A percentile compares a stretch with the other conserved stretches of the same genome.
These are phyloP conservation scores for Hedya salicella DNA, from an alignment of 2,888 invertebrate species.

Conservation along the genomic window DNA sequence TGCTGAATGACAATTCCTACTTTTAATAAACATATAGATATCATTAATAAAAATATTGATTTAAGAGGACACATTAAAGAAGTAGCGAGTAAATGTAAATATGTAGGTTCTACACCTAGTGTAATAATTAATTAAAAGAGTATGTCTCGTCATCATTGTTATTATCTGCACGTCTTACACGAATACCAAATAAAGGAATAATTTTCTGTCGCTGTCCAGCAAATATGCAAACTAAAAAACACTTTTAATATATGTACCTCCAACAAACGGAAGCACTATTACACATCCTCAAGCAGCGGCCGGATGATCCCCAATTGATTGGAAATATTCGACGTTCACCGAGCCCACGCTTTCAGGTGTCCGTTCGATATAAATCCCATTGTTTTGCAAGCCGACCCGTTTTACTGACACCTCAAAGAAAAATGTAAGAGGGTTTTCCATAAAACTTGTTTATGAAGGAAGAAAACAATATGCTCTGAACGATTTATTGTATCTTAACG, in stretches of 20 bases:
- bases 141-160: no score
- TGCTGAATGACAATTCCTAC: no score
- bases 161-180: no score
- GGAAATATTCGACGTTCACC: constrained; percentile 44
- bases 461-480: constrained; percentile 21
- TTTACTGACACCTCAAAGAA: constrained; percentile 16
- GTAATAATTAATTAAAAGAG: no score
- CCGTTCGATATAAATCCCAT: constrained; percentile 26
- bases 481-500: constrained; percentile 24
- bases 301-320: constrained; percentile 48
- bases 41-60: no score
- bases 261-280: neutral
- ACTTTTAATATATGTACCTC: neutral
- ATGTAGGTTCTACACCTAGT: no score
- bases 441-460: constrained; percentile 11
- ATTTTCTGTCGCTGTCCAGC: no score
- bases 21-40: no score
- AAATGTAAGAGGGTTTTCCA: constrained; percentile 10
- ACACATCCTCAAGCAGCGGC: constrained; percentile 27
- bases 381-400: constrained; percentile 29
- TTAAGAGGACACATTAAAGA: no score
- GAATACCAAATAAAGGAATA: no score
- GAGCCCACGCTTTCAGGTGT: constrained; percentile 22
- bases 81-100: no score
- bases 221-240: no score